Evolutionary conservation across 2,797 vertebrate genomes (phyloP), one percentile per base, ranked within the genome.

Genomic region (Ispidina picta): DNA sequence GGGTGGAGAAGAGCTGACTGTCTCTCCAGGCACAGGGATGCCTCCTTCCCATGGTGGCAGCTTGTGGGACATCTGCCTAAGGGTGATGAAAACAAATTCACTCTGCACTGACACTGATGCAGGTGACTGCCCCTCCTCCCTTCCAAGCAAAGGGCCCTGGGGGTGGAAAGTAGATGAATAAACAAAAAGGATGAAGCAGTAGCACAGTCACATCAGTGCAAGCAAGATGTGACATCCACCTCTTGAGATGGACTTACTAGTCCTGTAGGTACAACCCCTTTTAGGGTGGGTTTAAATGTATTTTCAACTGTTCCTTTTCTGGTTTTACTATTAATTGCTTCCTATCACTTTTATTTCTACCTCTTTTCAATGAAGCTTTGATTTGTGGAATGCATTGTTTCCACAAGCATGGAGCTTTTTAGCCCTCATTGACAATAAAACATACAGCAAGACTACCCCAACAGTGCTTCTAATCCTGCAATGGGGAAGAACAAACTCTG

Each of bases 51-150:
- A 3, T 0, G 1, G 65, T 4, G 12, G 8, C 44, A 79, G 77
- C 65, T 48, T 31, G 25, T 1, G 2, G 56, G 21, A 23, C 46
- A 39, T 9, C 33, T 3, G 2, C 26, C 63, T 23, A 18, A 0
- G 6, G 20, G 55, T 59, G 73, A 48, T 31, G 21, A 55, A 54
- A 16, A 51, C 13, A 4, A 2, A 2, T 44, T 62, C 1, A 0
- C 56, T 62, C 48, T 66, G 19, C 23, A 20, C 49, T 21, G 15
- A 21, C 35, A 8, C 12, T 19, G 59, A 21, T 8, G 2, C 1
- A 18, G 8, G 37, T 11, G 29, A 19, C 15, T 72, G 31, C 37
- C 21, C 33, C 25, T 43, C 35, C 20, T 37, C 10, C 26, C 21
- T 39, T 19, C 22, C 3, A 1, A 0, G 46, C 12, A 25, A 43